phyloP scores from a whole-genome alignment of 2,113 vertebrate genomes.

The Xiphophorus couchianus region DNA sequence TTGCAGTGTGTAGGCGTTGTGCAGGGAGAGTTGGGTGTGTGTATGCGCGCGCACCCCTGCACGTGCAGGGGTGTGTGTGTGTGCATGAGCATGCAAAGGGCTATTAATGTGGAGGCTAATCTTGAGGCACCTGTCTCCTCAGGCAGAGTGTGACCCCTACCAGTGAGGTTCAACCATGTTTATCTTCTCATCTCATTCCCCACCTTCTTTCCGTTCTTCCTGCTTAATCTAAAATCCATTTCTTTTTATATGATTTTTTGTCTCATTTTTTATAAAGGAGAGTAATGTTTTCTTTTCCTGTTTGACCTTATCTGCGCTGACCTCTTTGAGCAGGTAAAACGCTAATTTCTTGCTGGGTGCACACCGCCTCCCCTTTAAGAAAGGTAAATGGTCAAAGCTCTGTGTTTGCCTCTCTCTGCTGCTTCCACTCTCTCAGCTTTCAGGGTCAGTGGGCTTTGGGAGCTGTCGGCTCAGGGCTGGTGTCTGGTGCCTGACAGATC shows the following conservation, averaged over 20 bases:
- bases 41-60: conserved; percentile 2
- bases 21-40: not conserved
- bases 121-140: conserved; percentile 75
- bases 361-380: conserved; percentile 23
- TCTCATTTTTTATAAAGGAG: conserved; percentile 28
- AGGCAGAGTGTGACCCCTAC: conserved; percentile 79
- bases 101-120: conserved; percentile 80
- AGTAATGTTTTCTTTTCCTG: conserved; percentile 1
- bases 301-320: conserved; percentile 2
- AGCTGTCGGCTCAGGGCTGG: conserved; percentile 75
- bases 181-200: conserved; percentile 61
- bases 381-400: conserved; percentile 53
- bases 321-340: conserved; percentile 54
- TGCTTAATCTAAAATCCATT: conserved; percentile 25
- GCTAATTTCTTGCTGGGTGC: conserved; percentile 27
- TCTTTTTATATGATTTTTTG: conserved; percentile 21
- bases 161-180: conserved; percentile 73
- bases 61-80: not conserved
- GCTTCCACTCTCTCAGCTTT: conserved; percentile 28
- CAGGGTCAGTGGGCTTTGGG: conserved; percentile 77
- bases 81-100: conserved; percentile 61
- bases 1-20: conserved; percentile 12
- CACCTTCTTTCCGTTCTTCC: conserved; percentile 14
- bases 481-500: conserved; percentile 68
- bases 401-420: conserved; percentile 3